Percentiles rank a stretch among this genome's conserved stretches.
These are phyloP conservation scores for Nibea albiflora DNA, from an alignment of 2,113 vertebrate genomes.

Conservation along the genomic window DNA sequence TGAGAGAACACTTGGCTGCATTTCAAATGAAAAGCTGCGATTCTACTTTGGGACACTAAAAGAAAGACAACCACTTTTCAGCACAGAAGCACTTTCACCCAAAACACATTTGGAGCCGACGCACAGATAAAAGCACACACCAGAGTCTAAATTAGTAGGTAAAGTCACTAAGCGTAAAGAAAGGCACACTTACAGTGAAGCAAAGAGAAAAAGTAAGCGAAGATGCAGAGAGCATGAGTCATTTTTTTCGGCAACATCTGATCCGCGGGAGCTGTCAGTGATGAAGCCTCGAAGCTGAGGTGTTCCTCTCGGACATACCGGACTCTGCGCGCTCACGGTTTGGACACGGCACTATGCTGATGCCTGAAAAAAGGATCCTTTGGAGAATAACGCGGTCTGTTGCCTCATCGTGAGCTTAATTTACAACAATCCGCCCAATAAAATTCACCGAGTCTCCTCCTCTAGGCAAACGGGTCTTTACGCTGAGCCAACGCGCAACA, in stretches of 20 bases:
- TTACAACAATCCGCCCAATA: neutral
- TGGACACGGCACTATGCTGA: constrained; percentile 22
- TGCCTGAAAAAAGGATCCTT: too few species aligned
- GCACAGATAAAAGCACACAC: neutral
- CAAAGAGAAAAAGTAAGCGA: constrained; percentile 73
- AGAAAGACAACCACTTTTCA: neutral
- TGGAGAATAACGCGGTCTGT: neutral
- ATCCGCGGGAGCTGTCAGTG: constrained; percentile 36
- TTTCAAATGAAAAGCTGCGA: neutral
- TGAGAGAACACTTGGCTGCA: neutral
- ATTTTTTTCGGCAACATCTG: constrained; percentile 73
- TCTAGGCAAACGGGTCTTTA: neutral
- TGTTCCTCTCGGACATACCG: constrained; percentile 55
- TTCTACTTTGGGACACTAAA: constrained; percentile 3
- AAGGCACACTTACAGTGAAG: constrained; percentile 76
- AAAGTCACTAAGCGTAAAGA: neutral
- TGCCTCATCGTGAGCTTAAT: neutral
- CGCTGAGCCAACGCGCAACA: constrained; percentile 32
- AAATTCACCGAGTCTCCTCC: constrained; percentile 1
- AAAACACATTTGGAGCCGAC: neutral
- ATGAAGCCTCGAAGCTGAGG: constrained; percentile 44
- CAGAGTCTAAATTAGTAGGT: neutral
- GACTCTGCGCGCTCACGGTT: constrained; percentile 2
- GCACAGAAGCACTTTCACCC: neutral
- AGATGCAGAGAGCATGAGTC: constrained; percentile 69